Base-by-base conservation (phyloP, 2,888 invertebrate species). In the Mongoloraphidia duomilia region DNA sequence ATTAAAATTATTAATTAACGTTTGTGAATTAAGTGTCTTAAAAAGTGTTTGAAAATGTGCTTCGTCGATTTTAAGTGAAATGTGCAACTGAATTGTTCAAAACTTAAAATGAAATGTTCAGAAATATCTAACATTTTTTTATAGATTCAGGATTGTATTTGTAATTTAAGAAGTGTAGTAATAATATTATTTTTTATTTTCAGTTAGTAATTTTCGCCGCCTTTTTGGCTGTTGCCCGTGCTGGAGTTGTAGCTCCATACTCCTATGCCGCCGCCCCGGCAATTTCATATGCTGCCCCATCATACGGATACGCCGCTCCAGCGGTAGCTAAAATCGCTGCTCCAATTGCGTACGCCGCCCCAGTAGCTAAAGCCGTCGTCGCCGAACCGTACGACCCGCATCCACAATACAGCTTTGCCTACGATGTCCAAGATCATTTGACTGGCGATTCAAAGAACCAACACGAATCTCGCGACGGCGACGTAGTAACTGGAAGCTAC, bases 351-450 rank as follows among this genome's bases (percentile, higher is more conserved):
- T 61, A 64, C 44, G 58, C 64, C 34, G 59, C 60, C 12, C 60
- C 63, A 42, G 57, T 60, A 50, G 63, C 63, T 37, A 37, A 51
- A 38, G 55, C 55, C 59, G 63, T 63, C n/a, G 60, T 66, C 13
- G 65, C 65, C 35, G 56, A 65, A 26, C 60, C 60, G 33, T 62
- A 60, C 49, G 55, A 59, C 34, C 56, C 59, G 8, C 59, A 61
- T 37, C 40, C 50, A 8, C 70, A 72, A 49, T 73, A 73, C 57
- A 69, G 66, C 52, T 73, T 69, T 55, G 68, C 70, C 2, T 73
- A 72, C 56, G 62, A 66, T 46, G 61, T 70, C 65, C 75, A 68
- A 66, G 80, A 74, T 70, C 80, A 66, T 2, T 59, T 62, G 2
- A 72, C 72, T 1, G 72, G 72, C 36, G 73, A 72, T 54, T 62